Evolutionary conservation across 1,140 invertebrate species (phyloP), one percentile per base, ranked within the genome.

Genomic region (Rhopalosiphum maidis): DNA sequence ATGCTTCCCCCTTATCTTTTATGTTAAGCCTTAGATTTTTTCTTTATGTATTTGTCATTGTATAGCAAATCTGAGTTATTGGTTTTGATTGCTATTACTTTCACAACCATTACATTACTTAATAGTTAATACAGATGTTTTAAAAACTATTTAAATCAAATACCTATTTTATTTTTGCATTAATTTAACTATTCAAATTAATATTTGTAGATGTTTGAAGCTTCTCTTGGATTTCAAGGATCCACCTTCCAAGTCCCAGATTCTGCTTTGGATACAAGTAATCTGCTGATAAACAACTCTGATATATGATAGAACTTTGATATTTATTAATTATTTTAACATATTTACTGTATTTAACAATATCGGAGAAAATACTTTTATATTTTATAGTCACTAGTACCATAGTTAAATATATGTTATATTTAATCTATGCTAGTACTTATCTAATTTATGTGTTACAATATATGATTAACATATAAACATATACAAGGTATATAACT

Each of bases 241-340:
- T 97, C 97, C 91, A 97, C 97, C 94, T 97, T 97, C 94, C 97
- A 97, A 95, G 96, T 96, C 89, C 96, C 96, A 94, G 95, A 95
- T 82, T 94, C 94, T 85, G 93, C 94, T 21, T 94, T 94, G 85
- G 94, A 94, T 46, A 94, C 94, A 91, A 94, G 94, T 23, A 95
- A 95, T 82, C 94, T 95, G 11, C 94, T 95, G 37, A 94, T 94
- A 94, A 93, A 94, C 9, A 94, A 94, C 90, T 94, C 94, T 37
- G 95, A 95, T 51, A 94, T 95, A 51, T 88, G 21, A 54, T 23
- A 43, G 22, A 37, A 35, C 15, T 11, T 82, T 82, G 23, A 83
- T 41, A 37, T 43, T 41, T 85, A 87, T 87, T 35, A 48, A n/a
- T 87, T n/a, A 77, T 77, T 77, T 77, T 77, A 35, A n/a, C n/a